A percentile compares a stretch with the other conserved stretches of the same genome.
Evolutionary conservation across 2,888 invertebrate species (phyloP).

Genomic region (Scaeva pyrastri): DNA sequence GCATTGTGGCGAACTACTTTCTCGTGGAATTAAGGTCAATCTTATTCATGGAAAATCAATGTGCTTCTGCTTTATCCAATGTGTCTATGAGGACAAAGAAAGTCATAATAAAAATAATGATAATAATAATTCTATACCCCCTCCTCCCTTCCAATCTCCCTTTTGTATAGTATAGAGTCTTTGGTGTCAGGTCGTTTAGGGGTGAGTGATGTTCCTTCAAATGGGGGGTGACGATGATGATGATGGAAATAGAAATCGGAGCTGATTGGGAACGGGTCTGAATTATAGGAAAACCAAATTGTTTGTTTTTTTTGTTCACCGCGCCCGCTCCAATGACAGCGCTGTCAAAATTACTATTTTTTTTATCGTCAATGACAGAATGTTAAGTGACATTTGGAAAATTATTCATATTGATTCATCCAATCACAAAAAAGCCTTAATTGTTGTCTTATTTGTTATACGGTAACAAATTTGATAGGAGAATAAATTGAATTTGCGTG

Average conservation of each 20-base stretch:
- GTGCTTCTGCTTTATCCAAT: slow-evolving; percentile 49
- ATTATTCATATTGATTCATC: slow-evolving; percentile 52
- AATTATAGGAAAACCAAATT: slow-evolving; percentile 19
- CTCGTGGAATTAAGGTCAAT: slow-evolving; percentile 66
- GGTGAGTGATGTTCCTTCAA: background rate
- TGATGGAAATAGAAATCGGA: background rate
- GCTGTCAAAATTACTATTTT: slow-evolving; percentile 6
- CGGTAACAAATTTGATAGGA: background rate
- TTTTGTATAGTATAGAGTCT: slow-evolving; percentile 43
- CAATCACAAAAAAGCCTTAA: background rate
- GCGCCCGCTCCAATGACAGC: background rate
- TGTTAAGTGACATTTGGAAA: slow-evolving; percentile 46
- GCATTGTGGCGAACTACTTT: slow-evolving; percentile 7
- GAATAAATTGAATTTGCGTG: slow-evolving; percentile 35
- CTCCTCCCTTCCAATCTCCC: no score
- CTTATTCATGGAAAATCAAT: slow-evolving; percentile 74
- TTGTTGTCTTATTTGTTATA: background rate
- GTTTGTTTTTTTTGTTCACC: slow-evolving; percentile 1
- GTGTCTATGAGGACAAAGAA: slow-evolving; percentile 15
- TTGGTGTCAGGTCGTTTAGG: slow-evolving; percentile 33
- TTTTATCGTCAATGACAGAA: slow-evolving; percentile 22
- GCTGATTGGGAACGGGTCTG: background rate
- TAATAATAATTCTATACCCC: slow-evolving; percentile 57
- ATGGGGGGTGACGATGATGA: background rate
- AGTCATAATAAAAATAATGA: background rate